Evolutionary conservation across 2,113 vertebrate species (phyloP).

Genomic region (Stigmatopora nigra): DNA sequence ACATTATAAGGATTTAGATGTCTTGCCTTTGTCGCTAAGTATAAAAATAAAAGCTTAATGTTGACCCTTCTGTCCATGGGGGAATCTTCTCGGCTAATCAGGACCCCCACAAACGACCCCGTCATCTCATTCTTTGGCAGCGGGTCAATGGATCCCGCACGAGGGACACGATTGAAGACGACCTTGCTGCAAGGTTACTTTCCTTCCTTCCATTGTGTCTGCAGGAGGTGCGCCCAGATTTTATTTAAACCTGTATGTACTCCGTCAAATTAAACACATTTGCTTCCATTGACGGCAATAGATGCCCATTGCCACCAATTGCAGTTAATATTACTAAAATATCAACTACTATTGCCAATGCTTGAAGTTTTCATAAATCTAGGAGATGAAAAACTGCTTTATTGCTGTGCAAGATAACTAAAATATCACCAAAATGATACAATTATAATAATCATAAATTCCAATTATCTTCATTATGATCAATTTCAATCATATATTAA

Average conservation of each 20-base stretch:
- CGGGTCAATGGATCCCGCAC: slow-evolving; percentile 47
- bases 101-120: slow-evolving; percentile 45
- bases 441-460: too few species aligned
- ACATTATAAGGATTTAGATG: not conserved
- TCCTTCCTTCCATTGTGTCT: slow-evolving; percentile 27
- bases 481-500: too few species aligned
- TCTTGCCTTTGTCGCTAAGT: not conserved
- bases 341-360: too few species aligned
- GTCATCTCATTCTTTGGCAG: slow-evolving; percentile 51
- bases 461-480: too few species aligned
- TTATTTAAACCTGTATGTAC: not conserved
- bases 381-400: too few species aligned
- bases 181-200: slow-evolving; percentile 41
- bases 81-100: slow-evolving; percentile 52
- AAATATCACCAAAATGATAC: too few species aligned
- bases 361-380: too few species aligned
- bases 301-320: too few species aligned
- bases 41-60: not conserved
- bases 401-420: too few species aligned
- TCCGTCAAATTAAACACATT: not conserved
- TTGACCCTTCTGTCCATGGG: slow-evolving; percentile 49
- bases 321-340: too few species aligned
- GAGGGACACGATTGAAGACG: slow-evolving; percentile 36
- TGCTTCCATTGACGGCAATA: too few species aligned
- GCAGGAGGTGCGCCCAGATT: not conserved